Base-by-base conservation (phyloP, 2,113 vertebrate species). In the Campylomormyrus numenius region DNA sequence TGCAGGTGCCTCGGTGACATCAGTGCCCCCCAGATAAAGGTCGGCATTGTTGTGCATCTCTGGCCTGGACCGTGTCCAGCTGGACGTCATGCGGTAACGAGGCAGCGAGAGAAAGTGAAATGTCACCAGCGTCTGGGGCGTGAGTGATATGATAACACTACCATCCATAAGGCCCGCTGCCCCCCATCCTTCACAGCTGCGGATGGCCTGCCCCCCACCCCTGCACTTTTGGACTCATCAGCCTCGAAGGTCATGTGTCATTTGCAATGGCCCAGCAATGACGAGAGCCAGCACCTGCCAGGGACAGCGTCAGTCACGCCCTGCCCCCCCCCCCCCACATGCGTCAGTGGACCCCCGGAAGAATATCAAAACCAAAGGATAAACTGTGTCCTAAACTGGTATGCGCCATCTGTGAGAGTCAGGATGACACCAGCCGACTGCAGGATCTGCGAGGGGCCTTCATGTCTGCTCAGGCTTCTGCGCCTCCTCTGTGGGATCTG, bases 231-330 rank as follows among this genome's bases (percentile, higher is more conserved):
- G 93, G 94, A 92, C 92, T 94, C 95, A 95, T 92, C 92, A 92
- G 93, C 90, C 93, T 94, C 93, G 91, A 95, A 96, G 95, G 94
- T 95, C 93, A 89, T 91, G 94, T 93, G 93, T 94, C 95, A 95
- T 93, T 92, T 93, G 90, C 87, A 93, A 89, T 91, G 52, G 93
- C 35, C 11, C 7, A 21, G 52, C 2, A 15, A 42, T 46, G 53
- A 15, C 6, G 39, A 88, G 31, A 21, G 5, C 19, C 31, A 52
- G 49, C 89, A 89, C 80, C 89, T 89, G 89, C 21, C 10, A 0
- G 11, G 19, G 10, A 17, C n/a, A 35, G 3, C 15, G 31, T 83
- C 48, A 48, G 10, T 24, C 15, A 3, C 11, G 17, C 31, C 17
- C n/a, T 5, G 21, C n/a, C 27, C 19, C 31, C 13, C n/a, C 53